Conservation (phyloP, 2,113 vertebrate genomes). For the Nibea albiflora region DNA sequence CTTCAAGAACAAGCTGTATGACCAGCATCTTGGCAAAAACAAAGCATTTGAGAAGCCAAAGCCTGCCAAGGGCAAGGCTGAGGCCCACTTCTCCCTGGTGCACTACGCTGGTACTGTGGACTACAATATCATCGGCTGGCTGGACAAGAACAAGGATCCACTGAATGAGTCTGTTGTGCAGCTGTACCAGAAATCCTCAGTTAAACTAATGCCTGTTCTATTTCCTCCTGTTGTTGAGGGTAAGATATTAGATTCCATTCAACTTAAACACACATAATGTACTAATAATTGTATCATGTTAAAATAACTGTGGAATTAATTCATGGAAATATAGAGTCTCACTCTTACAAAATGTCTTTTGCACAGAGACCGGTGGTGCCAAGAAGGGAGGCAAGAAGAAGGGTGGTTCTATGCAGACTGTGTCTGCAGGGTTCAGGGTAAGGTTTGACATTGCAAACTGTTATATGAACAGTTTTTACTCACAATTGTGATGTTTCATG, state of each 20-base stretch:
- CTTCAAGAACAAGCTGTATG: no score
- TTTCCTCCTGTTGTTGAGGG: background rate
- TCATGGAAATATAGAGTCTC: background rate
- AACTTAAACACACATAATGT: background rate
- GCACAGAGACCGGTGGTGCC: background rate
- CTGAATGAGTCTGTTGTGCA: background rate
- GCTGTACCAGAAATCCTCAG: background rate
- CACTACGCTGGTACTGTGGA: conserved; percentile 92
- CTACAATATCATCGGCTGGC: conserved; percentile 81
- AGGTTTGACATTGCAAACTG: background rate
- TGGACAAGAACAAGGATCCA: background rate
- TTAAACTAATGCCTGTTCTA: background rate
- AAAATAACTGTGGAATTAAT: background rate
- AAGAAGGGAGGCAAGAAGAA: conserved; percentile 79
- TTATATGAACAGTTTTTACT: background rate
- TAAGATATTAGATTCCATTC: background rate
- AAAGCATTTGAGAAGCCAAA: conserved; percentile 89
- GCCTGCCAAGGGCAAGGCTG: conserved; percentile 86
- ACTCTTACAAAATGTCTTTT: background rate
- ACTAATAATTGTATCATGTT: no score
- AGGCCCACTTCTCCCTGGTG: conserved; percentile 90
- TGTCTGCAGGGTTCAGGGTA: conserved; percentile 75
- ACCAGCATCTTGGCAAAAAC: conserved; percentile 56
- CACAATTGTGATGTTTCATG: no score
- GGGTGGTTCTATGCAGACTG: no score